These are phyloP conservation scores for Panagrolaimus sp. DNA, from an alignment of 1,140 invertebrate genomes.

Conservation along the genomic window DNA sequence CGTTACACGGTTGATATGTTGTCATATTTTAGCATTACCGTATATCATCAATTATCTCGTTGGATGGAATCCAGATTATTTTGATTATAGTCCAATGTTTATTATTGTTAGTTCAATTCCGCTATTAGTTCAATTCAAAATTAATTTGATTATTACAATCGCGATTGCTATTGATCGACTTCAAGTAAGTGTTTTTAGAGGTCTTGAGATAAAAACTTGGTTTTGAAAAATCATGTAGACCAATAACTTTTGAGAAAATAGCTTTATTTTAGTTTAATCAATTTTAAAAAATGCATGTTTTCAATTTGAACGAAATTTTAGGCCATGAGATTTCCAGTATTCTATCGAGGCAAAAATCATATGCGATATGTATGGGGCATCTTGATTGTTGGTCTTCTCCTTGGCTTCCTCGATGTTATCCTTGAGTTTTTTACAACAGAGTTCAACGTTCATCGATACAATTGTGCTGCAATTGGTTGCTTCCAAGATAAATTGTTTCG, in stretches of 20 bases:
- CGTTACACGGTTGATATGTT: too few relatives aligned
- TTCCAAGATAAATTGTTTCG: constrained; percentile 21
- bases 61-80: constrained; percentile 24
- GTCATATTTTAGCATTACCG: constrained; percentile 31
- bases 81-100: constrained; percentile 33
- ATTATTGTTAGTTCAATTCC: constrained; percentile 28
- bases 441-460: constrained; percentile 18
- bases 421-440: constrained; percentile 28
- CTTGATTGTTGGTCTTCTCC: constrained; percentile 16
- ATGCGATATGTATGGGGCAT: constrained; percentile 27
- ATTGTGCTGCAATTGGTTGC: constrained; percentile 36
- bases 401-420: constrained; percentile 27
- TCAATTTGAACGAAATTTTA: too few relatives aligned
- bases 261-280: too few relatives aligned
- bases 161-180: constrained; percentile 30
- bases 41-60: constrained; percentile 33
- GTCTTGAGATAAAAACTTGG: too few relatives aligned
- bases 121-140: constrained; percentile 31
- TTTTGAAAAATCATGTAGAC: too few relatives aligned
- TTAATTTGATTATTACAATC: constrained; percentile 27
- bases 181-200: constrained; percentile 20
- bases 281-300: too few relatives aligned
- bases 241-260: too few relatives aligned
- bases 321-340: constrained; percentile 31
- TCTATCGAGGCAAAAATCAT: constrained; percentile 34